Percentiles rank a stretch among this genome's conserved stretches.
phyloP scores from a whole-genome alignment of 2,797 vertebrate genomes.

The Ctenosaura bakeri region DNA sequence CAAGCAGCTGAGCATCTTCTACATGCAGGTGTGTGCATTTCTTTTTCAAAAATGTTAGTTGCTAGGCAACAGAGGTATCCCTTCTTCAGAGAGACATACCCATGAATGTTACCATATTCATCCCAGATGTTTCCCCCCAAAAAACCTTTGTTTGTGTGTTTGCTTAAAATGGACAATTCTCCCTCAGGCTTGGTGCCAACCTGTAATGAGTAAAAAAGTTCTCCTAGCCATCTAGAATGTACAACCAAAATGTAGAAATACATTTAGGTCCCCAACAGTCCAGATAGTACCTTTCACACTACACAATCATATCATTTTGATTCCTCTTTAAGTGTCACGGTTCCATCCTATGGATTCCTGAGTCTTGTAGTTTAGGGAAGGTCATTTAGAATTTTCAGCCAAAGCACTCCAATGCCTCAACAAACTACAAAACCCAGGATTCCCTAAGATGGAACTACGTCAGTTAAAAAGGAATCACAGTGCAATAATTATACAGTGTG shows the following conservation, averaged over 20 bases:
- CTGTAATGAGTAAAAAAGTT: neutral
- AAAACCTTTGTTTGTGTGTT: neutral
- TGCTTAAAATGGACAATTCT: conserved; percentile 1
- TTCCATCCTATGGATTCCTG: too few relatives aligned
- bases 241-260: neutral
- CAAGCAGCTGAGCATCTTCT: neutral
- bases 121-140: neutral
- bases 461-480: too few relatives aligned
- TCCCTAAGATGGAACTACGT: too few relatives aligned
- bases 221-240: neutral
- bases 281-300: too few relatives aligned
- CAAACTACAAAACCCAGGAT: too few relatives aligned
- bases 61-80: conserved; percentile 25
- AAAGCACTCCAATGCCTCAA: too few relatives aligned
- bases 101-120: conserved; percentile 25
- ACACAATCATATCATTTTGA: too few relatives aligned
- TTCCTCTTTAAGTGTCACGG: too few relatives aligned
- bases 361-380: too few relatives aligned
- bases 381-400: too few relatives aligned
- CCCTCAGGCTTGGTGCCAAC: neutral
- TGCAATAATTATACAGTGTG: too few relatives aligned
- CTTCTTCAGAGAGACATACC: neutral
- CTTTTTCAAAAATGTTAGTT: conserved; percentile 33
- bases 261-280: neutral
- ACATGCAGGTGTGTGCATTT: conserved; percentile 21